These are phyloP conservation scores for Rhynchophorus ferrugineus DNA, from an alignment of 1,140 invertebrate genomes.

Conservation along the genomic window DNA sequence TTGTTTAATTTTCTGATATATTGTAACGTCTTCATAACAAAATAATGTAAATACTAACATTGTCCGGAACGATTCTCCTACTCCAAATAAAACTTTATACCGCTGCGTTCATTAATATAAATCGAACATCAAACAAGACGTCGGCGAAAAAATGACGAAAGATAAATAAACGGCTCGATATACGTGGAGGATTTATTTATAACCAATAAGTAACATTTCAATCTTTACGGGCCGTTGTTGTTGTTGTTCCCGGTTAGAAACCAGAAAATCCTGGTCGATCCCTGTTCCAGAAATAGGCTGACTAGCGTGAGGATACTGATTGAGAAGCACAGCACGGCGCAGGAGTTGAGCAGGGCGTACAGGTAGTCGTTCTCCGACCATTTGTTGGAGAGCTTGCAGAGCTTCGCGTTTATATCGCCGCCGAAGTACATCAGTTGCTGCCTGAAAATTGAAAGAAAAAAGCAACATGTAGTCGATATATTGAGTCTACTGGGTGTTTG, in stretches of 20 bases:
- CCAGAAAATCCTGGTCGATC: conserved; percentile 26
- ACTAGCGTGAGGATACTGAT: conserved; percentile 32
- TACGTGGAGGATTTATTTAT: neutral
- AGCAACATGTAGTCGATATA: no score
- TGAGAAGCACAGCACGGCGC: conserved; percentile 36
- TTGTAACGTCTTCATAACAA: no score
- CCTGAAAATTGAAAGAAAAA: conserved; percentile 28
- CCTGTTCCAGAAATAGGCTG: conserved; percentile 33
- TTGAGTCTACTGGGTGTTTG: conserved; percentile 11
- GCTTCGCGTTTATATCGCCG: conserved; percentile 24
- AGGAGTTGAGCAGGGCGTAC: conserved; percentile 25
- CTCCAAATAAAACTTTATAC: no score
- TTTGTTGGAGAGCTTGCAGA: conserved; percentile 25
- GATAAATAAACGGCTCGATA: no score
- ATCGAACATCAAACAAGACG: no score
- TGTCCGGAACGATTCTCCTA: no score
- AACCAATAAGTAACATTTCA: neutral
- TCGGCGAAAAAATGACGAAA: no score
- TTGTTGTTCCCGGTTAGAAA: conserved; percentile 10
- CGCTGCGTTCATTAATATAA: no score
- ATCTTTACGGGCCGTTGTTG: no score
- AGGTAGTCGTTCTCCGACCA: conserved; percentile 21
- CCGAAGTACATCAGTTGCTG: conserved; percentile 20
- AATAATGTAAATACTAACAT: no score
- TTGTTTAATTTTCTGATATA: no score